Evolutionary conservation across 2,113 vertebrate species (phyloP).

Genomic region (Gracilinanus agilis): DNA sequence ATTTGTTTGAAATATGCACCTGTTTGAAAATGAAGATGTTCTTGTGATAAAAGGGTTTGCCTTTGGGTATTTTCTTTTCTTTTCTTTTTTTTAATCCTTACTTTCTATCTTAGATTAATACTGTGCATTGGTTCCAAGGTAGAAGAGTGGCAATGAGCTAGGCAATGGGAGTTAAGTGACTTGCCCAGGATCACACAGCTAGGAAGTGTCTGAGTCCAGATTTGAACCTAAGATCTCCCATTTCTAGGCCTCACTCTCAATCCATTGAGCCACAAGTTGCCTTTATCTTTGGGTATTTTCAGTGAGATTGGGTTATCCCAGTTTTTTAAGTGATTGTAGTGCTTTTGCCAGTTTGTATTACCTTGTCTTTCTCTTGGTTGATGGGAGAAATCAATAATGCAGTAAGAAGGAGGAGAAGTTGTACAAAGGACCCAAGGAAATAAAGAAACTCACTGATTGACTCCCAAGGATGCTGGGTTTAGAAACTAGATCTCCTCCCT

Average conservation of each 20-base stretch:
- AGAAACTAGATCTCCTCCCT: background rate
- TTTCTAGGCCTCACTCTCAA: too few species aligned
- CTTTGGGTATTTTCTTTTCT: background rate
- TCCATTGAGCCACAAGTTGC: too few species aligned
- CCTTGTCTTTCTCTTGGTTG: background rate
- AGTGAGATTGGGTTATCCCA: background rate
- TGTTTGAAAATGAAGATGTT: background rate
- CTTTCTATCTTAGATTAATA: too few species aligned
- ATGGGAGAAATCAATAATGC: background rate
- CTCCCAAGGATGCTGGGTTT: background rate
- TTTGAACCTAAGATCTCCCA: too few species aligned
- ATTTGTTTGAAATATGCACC: background rate
- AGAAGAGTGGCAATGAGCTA: too few species aligned
- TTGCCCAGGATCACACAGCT: too few species aligned
- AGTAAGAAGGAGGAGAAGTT: background rate
- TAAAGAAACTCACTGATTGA: background rate
- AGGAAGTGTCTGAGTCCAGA: too few species aligned
- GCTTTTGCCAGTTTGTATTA: background rate
- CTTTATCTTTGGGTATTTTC: background rate
- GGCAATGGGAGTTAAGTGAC: too few species aligned
- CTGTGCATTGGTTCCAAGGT: too few species aligned
- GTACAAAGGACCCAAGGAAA: background rate
- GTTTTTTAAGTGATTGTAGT: background rate
- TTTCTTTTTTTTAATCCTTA: too few species aligned
- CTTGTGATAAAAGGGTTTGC: background rate